Evolutionary conservation across 1,140 invertebrate genomes (phyloP).

Genomic region (Bombus pascuorum): DNA sequence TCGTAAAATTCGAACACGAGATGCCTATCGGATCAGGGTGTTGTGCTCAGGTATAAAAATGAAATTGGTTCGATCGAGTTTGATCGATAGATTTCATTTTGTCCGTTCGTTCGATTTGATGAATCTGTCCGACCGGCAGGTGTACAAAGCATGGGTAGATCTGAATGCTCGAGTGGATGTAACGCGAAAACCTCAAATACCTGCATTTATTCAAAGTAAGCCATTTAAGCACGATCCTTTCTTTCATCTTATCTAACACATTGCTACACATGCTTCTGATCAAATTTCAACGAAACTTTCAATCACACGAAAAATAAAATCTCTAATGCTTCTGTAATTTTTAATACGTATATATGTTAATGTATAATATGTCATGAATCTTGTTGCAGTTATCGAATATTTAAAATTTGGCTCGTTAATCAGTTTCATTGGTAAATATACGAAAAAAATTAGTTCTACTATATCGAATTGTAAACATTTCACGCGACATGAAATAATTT

Average conservation of each 20-base stretch:
- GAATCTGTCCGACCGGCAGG: slow-evolving; percentile 62
- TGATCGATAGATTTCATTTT: neutral
- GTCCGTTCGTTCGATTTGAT: neutral
- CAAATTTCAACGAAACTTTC: neutral
- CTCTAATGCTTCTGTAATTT: neutral
- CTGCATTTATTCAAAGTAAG: slow-evolving; percentile 62
- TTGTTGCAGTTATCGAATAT: slow-evolving; percentile 58
- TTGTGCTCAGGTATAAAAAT: slow-evolving; percentile 81
- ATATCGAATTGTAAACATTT: neutral
- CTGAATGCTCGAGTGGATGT: slow-evolving; percentile 47
- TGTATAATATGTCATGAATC: neutral
- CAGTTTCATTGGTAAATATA: slow-evolving; percentile 45
- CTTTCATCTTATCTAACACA: neutral
- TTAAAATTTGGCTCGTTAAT: slow-evolving; percentile 46
- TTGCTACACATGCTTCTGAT: neutral
- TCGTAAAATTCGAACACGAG: slow-evolving; percentile 75
- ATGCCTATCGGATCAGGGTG: slow-evolving; percentile 83
- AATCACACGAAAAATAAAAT: neutral
- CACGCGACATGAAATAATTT: slow-evolving; percentile 15
- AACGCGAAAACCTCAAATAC: slow-evolving; percentile 14
- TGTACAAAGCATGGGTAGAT: slow-evolving; percentile 81
- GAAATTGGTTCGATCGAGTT: neutral
- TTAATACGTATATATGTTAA: neutral
- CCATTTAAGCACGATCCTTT: neutral
- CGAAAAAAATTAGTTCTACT: neutral